Base-by-base conservation (phyloP, 1,140 invertebrate genomes). In the Rhynchophorus ferrugineus region DNA sequence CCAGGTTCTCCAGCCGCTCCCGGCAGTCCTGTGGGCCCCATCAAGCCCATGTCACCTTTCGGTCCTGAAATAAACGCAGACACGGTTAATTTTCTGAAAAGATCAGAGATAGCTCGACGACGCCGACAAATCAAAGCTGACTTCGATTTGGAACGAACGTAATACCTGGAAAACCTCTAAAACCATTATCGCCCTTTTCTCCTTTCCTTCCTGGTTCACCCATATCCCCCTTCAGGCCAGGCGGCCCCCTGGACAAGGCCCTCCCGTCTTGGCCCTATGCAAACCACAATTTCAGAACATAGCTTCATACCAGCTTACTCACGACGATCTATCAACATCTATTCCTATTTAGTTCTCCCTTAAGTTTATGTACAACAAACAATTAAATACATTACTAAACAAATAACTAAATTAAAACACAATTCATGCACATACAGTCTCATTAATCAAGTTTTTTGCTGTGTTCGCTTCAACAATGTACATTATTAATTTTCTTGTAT, bases 121-220 rank as follows among this genome's bases (percentile, higher is more conserved):
- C n/a, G n/a, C n/a, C n/a, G n/a, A n/a, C n/a, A n/a, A n/a, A n/a
- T n/a, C n/a, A n/a, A n/a, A n/a, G n/a, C n/a, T n/a, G n/a, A n/a
- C n/a, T n/a, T n/a, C n/a, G n/a, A n/a, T n/a, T n/a, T 6, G 45
- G 20, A 48, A 48, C 45, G 9, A 33, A n/a, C 41, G 46, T 2
- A 53, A 44, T 67, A 67, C 65, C 65, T 67, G 62, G 54, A 53
- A 63, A 59, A 60, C 65, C 65, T 42, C 87, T 87, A 37, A 89
- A 87, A 53, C 90, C 90, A 65, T 89, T 89, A 22, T 89, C 85
- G 34, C 89, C 89, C 66, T 89, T 90, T 58, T 87, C 86, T 44
- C 89, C 90, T 69, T 90, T 90, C 3, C 84, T 83, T 36, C 89
- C 89, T 56, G 81, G 75, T 56, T 80, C 78, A 41, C 90, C 90